Percentiles rank a stretch among this genome's conserved stretches.
These are phyloP conservation scores for Dallia pectoralis DNA, from an alignment of 2,797 vertebrate species.

Conservation along the genomic window DNA sequence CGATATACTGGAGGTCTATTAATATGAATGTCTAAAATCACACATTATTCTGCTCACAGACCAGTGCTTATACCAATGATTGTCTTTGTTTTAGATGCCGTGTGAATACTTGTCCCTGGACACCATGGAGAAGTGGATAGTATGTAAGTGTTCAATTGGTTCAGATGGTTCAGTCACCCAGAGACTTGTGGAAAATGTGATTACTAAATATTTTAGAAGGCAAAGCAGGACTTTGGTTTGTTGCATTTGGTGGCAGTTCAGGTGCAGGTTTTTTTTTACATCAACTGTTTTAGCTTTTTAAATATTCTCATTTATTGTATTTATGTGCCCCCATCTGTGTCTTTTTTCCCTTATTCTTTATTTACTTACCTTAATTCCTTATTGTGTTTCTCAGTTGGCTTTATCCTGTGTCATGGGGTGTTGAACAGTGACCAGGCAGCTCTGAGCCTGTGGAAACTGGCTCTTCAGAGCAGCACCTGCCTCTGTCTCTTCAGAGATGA, in stretches of 20 bases:
- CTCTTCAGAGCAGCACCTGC: conserved; percentile 97
- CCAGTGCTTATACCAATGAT: not conserved
- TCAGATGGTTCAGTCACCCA: too few relatives aligned
- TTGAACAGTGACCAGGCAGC: conserved; percentile 90
- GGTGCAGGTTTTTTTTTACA: not conserved
- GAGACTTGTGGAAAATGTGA: too few relatives aligned
- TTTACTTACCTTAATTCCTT: too few relatives aligned
- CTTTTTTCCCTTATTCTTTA: too few relatives aligned
- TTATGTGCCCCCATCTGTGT: conserved; percentile 26
- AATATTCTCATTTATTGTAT: conserved; percentile 51
- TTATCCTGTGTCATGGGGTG: conserved; percentile 93
- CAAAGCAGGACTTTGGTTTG: too few relatives aligned
- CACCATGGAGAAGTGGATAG: conserved; percentile 99
- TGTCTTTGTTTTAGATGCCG: conserved; percentile 83
- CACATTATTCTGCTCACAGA: not conserved
- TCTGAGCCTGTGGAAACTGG: conserved; percentile 94
- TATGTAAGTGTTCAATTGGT: conserved; percentile 82
- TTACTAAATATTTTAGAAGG: too few relatives aligned
- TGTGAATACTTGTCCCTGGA: conserved; percentile 99
- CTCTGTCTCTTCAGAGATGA: conserved; percentile 96
- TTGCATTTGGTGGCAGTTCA: not conserved
- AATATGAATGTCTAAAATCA: not conserved
- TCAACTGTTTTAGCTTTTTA: not conserved
- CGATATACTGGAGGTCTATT: not conserved
- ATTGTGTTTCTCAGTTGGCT: conserved; percentile 80